Evolutionary conservation across 2,888 invertebrate species (phyloP), one percentile per base, ranked within the genome.

Genomic region (Phaedon cochleariae): DNA sequence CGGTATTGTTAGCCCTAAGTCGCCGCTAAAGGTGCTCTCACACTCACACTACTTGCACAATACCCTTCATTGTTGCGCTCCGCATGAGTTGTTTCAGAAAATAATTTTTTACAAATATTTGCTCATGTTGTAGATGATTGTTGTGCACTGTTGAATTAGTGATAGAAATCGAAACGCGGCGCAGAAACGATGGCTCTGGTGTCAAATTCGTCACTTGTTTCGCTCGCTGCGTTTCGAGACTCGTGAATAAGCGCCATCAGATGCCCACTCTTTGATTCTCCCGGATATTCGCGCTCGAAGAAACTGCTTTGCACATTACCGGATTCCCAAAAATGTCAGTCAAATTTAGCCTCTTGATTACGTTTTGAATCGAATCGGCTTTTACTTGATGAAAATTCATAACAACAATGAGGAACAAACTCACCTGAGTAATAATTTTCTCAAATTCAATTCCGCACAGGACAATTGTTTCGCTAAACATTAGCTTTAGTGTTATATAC

Each of bases 81-180:
- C 79, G 81, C 80, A 80, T 79, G 79, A 76, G 75, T 80, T 80
- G 79, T 81, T 80, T 79, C 76, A 80, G 76, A 76, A 41, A 63
- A 76, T 70, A 67, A 75, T 76, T 78, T 80, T 80, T 80, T 80
- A 79, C 80, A 80, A 80, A 77, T 80, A 80, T 79, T 75, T 83
- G 82, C 82, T 83, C 82, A 83, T 81, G 79, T 82, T 81, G 78
- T 80, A 79, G 77, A 69, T 55, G 55, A 77, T 80, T 78, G 79
- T 81, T 79, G 78, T 81, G 81, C 82, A 83, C 82, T 82, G 82
- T 82, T 82, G 80, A 78, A 70, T 62, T 41, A 41, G 41, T 41
- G 15, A 41, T 41, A 41, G 41, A 12, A 41, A 41, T 41, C 41
- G 15, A 15, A n/a, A 15, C 3, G 41, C 41, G 41, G 15, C 41